Base-by-base conservation (phyloP, 2,113 vertebrate genomes). In the Eidolon helvum region DNA sequence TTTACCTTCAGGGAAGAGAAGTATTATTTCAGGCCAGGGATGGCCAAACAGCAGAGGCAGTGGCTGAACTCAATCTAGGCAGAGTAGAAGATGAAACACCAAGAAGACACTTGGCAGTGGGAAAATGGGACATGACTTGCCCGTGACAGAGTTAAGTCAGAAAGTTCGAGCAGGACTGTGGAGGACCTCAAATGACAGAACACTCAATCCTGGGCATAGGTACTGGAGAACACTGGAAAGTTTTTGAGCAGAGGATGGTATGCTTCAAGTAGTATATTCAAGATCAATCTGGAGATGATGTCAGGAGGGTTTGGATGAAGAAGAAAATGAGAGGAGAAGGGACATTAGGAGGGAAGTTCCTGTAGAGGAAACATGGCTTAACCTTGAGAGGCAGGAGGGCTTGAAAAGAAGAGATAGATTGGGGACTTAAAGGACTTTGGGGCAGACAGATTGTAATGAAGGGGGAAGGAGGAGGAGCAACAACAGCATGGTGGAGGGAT, bases 101-200 rank as follows among this genome's bases (percentile, higher is more conserved):
- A 55, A n/a, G 55, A 21, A 30, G 77, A 63, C 1, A 5, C 0
- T 0, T 21, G n/a, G 19, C 65, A 8, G 1, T 12, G 43, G 50
- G 30, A 77, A 61, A 45, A 6, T 6, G 30, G 63, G 71, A 82
- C 3, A 40, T 12, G 83, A 79, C 57, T 57, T 55, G 33, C 0
- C 30, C 28, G 0, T 38, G 87, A 53, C 40, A 68, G 48, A 24
- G 12, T 28, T 63, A 57, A 43, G 69, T 26, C 38, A 33, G 22
- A 28, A 74, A 57, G 38, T 21, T 19, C 9, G 1, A 10, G 11
- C 43, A 61, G 50, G 69, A 45, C 7, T 19, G 30, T 68, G 48
- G 57, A 78, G 21, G 33, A 35, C 28, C 48, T 75, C 59, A 40
- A 80, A n/a, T 77, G 71, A 40, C 40, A 35, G 30, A 3, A 6